These are phyloP conservation scores for Apostichopus californicus DNA, from an alignment of 35 echinoderm and acorn worm genomes.

Conservation along the genomic window DNA sequence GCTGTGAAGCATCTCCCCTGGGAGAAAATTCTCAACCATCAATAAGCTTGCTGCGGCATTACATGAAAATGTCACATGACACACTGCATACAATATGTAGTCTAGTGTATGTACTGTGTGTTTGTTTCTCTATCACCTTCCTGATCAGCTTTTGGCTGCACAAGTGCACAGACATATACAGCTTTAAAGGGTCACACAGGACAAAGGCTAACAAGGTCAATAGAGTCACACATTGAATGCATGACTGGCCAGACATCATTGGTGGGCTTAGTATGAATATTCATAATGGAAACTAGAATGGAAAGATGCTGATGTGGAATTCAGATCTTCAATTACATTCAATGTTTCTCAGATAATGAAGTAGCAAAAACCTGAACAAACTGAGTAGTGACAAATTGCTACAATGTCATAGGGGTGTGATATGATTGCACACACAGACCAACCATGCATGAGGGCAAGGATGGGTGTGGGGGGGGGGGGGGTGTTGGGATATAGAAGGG, in stretches of 20 bases:
- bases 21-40: slow-evolving; percentile 31
- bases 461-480: too few relatives aligned
- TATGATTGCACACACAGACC: too few relatives aligned
- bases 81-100: not conserved
- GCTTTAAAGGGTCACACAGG: slow-evolving; percentile 42
- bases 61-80: slow-evolving; percentile 35
- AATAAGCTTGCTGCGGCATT: not conserved
- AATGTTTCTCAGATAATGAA: slow-evolving; percentile 35
- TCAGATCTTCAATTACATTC: slow-evolving; percentile 37
- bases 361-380: slow-evolving; percentile 26
- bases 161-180: slow-evolving; percentile 5
- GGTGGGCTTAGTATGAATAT: slow-evolving; percentile 24
- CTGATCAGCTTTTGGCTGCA: not conserved
- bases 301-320: slow-evolving; percentile 44
- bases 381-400: slow-evolving; percentile 27
- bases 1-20: slow-evolving; percentile 18
- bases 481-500: too few relatives aligned
- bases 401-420: not conserved
- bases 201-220: slow-evolving; percentile 47
- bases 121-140: slow-evolving; percentile 10
- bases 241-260: slow-evolving; percentile 41
- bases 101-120: not conserved
- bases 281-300: slow-evolving; percentile 37
- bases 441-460: too few relatives aligned
- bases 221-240: slow-evolving; percentile 38